Base-by-base conservation (phyloP, 2,797 vertebrate species). In the Neostethus bicornis region DNA sequence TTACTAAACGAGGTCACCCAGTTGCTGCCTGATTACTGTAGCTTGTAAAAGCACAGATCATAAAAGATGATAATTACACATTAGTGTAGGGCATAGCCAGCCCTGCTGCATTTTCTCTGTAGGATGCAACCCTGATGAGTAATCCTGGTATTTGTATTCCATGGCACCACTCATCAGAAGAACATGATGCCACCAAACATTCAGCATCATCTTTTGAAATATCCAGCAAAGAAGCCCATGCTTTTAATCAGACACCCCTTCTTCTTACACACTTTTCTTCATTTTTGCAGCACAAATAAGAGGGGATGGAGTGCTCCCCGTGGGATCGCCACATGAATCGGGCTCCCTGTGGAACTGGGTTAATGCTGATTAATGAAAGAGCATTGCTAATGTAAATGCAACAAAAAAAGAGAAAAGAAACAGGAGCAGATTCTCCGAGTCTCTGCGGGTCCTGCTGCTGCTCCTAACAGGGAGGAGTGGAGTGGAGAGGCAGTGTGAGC, bases 291-390 rank as follows among this genome's bases (percentile, higher is more conserved):
- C 23, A 65, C 69, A 77, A 85, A 86, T 57, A 62, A 83, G 67
- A 66, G 61, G 45, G 70, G 69, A 61, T 64, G 76, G 75, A 66
- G 68, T 61, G 17, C 67, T 66, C 63, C 78, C 66, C 54, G 19
- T 21, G 61, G 75, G 77, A 73, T 61, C 28, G 1, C 59, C 17
- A 16, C 60, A 43, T 59, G 73, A 72, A 71, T 60, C 59, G 7
- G 58, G 63, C 60, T 65, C 71, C 72, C 65, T 42, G 28, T 34
- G 71, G 50, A 69, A 53, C 25, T 25, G 49, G 24, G 73, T 63
- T 83, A 75, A 89, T 80, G 76, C 81, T 77, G 77, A 87, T 89
- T 85, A 85, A 88, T 81, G 84, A 86, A 78, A 68, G 71, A 77
- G 75, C 81, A 79, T 55, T 17, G 56, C 66, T 71, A 75, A 84